Evolutionary conservation across 2,113 vertebrate species (phyloP), one percentile per base, ranked within the genome.

Genomic region (Emberiza fucata): DNA sequence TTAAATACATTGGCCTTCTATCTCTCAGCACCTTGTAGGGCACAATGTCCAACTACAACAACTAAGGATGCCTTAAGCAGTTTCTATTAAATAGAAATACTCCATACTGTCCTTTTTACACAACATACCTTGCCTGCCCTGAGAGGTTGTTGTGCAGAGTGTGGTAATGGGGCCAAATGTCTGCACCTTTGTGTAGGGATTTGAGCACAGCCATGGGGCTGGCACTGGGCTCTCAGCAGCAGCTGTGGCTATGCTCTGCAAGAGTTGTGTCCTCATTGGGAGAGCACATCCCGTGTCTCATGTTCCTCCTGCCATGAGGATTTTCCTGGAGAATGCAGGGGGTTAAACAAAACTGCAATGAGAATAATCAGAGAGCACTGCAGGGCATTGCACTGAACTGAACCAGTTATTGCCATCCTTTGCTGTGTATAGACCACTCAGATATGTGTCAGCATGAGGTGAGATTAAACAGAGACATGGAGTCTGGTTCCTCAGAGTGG

Each of bases 291-390:
- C 45, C 20, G 9, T 61, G 59, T 37, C 1, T 0, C 1, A 0
- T 57, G 50, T 77, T 65, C n/a, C 24, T 71, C 35, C 19, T 77
- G 23, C 35, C 5, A 0, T 25, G 14, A 69, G 25, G 50, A 8
- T 53, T 22, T 53, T 63, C 54, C 68, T 53, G 56, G 61, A 86
- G 51, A 37, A 45, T 16, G 29, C 28, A 35, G 40, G 11, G 31
- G 25, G 16, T 59, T 91, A n/a, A 87, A 70, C 19, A 64, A 50
- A 81, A 60, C 28, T 0, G 0, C 51, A 45, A 1, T 1, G 3
- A 23, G 72, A 78, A 29, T 31, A 37, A 50, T 13, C 0, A 0
- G 37, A 83, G 72, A 90, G 11, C 35, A 7, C 27, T 0, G 0
- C 23, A 9, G 5, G 45, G 61, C 21, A 14, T 69, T 71, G 48